Conservation (phyloP, 2,888 invertebrate species). For the Nymphalis polychloros region DNA sequence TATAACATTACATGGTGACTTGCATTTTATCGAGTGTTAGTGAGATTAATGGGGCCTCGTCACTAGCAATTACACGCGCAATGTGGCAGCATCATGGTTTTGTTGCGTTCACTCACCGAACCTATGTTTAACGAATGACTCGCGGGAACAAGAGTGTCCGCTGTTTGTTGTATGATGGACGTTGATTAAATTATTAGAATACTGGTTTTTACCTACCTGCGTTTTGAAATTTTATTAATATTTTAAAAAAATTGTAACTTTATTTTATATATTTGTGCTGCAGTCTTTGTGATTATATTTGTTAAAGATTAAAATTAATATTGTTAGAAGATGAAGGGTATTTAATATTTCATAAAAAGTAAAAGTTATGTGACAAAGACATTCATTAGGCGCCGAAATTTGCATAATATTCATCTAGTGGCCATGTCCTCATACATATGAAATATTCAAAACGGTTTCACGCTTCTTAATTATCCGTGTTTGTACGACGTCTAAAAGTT, state of each 20-base stretch:
- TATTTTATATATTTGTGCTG: slow-evolving; percentile 1
- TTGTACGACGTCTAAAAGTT: slow-evolving; percentile 70
- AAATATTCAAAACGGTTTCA: slow-evolving; percentile 80
- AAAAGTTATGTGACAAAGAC: slow-evolving; percentile 50
- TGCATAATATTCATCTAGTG: slow-evolving; percentile 71
- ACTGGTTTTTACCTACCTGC: slow-evolving; percentile 3
- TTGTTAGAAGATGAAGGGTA: not conserved
- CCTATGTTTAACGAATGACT: slow-evolving; percentile 49
- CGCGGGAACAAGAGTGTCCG: slow-evolving; percentile 42
- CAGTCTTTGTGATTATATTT: not conserved
- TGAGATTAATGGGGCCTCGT: slow-evolving; percentile 77
- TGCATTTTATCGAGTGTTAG: slow-evolving; percentile 78
- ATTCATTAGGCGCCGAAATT: slow-evolving; percentile 76
- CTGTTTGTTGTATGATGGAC: slow-evolving; percentile 36
- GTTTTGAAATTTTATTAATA: slow-evolving; percentile 21
- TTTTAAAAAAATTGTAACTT: slow-evolving; percentile 5
- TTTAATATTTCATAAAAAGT: slow-evolving; percentile 27
- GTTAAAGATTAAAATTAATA: not conserved
- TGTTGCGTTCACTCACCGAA: slow-evolving; percentile 53
- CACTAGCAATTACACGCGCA: slow-evolving; percentile 78
- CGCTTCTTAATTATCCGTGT: slow-evolving; percentile 78
- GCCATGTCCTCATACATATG: slow-evolving; percentile 78
- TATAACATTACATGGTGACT: slow-evolving; percentile 74
- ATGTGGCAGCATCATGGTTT: slow-evolving; percentile 69
- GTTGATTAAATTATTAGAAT: slow-evolving; percentile 36